These are phyloP conservation scores for Coelinius sp. DNA, from an alignment of 2,888 invertebrate species.

Conservation along the genomic window DNA sequence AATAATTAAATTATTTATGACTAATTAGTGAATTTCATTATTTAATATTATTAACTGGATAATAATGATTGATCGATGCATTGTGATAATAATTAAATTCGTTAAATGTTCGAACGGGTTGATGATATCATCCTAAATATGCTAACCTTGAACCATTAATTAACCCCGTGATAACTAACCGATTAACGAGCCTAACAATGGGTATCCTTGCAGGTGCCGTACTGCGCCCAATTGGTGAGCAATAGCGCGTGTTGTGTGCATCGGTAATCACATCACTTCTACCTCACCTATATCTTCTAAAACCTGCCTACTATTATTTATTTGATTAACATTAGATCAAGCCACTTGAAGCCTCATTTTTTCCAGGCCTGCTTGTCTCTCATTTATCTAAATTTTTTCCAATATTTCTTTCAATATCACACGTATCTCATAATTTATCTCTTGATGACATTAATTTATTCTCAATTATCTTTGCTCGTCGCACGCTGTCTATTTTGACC, in stretches of 20 bases:
- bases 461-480: slow-evolving; percentile 29
- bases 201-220: slow-evolving; percentile 83
- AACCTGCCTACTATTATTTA: slow-evolving; percentile 42
- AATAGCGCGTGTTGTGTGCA: slow-evolving; percentile 96
- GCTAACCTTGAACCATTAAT: slow-evolving; percentile 34
- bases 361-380: slow-evolving; percentile 36
- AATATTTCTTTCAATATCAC: background rate
- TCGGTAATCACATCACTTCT: slow-evolving; percentile 91
- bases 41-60: background rate
- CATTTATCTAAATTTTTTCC: background rate
- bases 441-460: slow-evolving; percentile 26
- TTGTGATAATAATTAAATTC: background rate
- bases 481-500: slow-evolving; percentile 38
- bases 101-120: slow-evolving; percentile 25
- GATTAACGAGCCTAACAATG: slow-evolving; percentile 69
- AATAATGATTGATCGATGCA: background rate
- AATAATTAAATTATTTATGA: background rate
- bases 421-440: slow-evolving; percentile 18
- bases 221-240: slow-evolving; percentile 95
- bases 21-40: background rate
- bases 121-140: slow-evolving; percentile 33
- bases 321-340: slow-evolving; percentile 49
- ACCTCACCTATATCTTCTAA: slow-evolving; percentile 71
- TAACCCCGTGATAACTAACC: slow-evolving; percentile 51
- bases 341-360: slow-evolving; percentile 48